Evolutionary conservation across 2,113 vertebrate species (phyloP), one percentile per base, ranked within the genome.

Genomic region (Alosa alosa): DNA sequence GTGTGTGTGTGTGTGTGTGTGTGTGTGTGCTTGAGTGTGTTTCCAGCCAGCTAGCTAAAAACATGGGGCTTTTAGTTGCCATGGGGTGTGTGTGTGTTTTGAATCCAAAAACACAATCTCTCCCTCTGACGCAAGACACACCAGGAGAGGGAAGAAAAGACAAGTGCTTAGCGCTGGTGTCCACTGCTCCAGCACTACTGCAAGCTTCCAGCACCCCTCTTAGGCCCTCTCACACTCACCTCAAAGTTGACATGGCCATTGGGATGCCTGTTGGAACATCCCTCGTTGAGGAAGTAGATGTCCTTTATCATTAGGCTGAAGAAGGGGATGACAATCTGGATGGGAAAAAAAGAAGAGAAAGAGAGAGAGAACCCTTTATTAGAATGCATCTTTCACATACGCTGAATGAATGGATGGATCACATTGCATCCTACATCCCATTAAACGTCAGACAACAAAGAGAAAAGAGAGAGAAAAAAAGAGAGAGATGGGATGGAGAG

Each of bases 281-380:
- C 96, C 89, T 99, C 97, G 0, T 99, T 99, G 68, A 99, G 96
- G 94, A 99, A 99, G 91, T 98, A 98, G 91, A 99, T 95, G 88
- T 99, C 98, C 94, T 99, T 99, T 84, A 99, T 97, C 87, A 99
- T 91, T 78, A 99, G 95, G 91, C 98, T 99, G 96, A 99, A 99
- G 96, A 99, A 99, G 2, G 98, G 98, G 89, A 99, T 96, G 86
- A 99, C 97, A 0, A 99, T 99, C 98, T 99, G 94, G 84, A 91
- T 82, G 88, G 88, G 92, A 57, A 49, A 83, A 22, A 86, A 64
- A 88, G 25, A 31, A n/a, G n/a, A 22, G n/a, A 75, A 47, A 18
- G 15, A 6, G 25, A 6, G 25, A 57, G 13, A 86, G 39, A 49
- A 45, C 46, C 47, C 47, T 82, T 25, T 57, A n/a, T 64, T 64